Evolutionary conservation across 1,140 invertebrate genomes (phyloP).

Genomic region (Megalonaias nervosa): DNA sequence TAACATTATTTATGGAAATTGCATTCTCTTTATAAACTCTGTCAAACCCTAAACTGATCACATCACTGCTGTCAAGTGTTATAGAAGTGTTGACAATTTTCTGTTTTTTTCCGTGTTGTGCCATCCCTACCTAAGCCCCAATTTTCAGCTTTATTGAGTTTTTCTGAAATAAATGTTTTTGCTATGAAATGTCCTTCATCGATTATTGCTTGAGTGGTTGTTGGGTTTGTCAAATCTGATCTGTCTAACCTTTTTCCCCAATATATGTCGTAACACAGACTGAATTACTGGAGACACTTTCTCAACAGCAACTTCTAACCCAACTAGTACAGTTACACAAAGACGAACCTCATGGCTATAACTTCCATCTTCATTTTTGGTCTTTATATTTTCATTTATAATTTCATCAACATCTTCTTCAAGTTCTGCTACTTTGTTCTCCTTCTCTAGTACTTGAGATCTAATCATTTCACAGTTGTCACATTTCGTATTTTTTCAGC

Average conservation of each 20-base stretch:
- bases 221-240: constrained; percentile 1
- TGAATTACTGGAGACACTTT: too few relatives aligned
- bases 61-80: constrained; percentile 2
- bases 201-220: not conserved
- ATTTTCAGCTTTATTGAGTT: constrained; percentile 5
- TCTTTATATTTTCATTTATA: too few relatives aligned
- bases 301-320: not conserved
- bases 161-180: too few relatives aligned
- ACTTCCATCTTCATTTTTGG: too few relatives aligned
- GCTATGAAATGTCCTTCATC: too few relatives aligned
- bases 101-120: constrained; percentile 9
- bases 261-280: too few relatives aligned
- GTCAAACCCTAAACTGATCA: constrained; percentile 15
- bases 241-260: not conserved
- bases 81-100: constrained; percentile 18
- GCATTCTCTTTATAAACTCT: constrained; percentile 9
- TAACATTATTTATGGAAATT: not conserved
- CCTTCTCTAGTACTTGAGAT: too few relatives aligned
- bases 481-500: too few relatives aligned
- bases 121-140: constrained; percentile 19
- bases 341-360: not conserved
- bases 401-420: too few relatives aligned
- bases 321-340: constrained; percentile 5
- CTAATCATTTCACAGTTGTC: too few relatives aligned
- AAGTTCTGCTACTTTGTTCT: too few relatives aligned